Evolutionary conservation across 64 coral and sea anemone species (phyloP).

Genomic region (Montipora cactus): DNA sequence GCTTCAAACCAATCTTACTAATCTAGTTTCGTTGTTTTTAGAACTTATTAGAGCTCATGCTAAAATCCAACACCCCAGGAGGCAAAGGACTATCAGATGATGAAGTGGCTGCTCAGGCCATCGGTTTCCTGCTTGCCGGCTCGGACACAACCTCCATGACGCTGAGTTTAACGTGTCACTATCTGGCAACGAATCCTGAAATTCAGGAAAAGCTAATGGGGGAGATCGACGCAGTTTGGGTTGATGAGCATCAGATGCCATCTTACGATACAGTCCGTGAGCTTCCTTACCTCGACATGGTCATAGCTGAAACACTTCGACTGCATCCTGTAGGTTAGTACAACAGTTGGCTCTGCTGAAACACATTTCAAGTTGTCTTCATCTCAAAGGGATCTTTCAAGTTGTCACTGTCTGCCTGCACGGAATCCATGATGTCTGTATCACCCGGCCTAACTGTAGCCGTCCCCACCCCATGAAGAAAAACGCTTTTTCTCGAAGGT

Average conservation of each 20-base stretch:
- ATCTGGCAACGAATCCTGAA: constrained; percentile 43
- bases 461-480: no score
- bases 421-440: no score
- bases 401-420: no score
- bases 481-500: no score
- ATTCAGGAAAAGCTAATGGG: constrained; percentile 41
- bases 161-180: constrained; percentile 35
- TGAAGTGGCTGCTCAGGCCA: constrained; percentile 52
- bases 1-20: no score
- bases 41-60: constrained; percentile 58
- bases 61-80: constrained; percentile 12
- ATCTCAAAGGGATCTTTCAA: no score
- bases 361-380: not conserved
- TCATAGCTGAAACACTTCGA: constrained; percentile 60
- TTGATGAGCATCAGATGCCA: constrained; percentile 46
- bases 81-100: constrained; percentile 44
- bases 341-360: no score
- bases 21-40: not conserved
- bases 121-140: constrained; percentile 43
- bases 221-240: constrained; percentile 56
- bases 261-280: constrained; percentile 53
- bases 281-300: constrained; percentile 67
- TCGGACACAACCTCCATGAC: constrained; percentile 60
- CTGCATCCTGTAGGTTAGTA: constrained; percentile 35
- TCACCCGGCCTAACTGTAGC: no score